phyloP scores from a whole-genome alignment of 1,140 invertebrate species.

The Parasteatoda tepidariorum region DNA sequence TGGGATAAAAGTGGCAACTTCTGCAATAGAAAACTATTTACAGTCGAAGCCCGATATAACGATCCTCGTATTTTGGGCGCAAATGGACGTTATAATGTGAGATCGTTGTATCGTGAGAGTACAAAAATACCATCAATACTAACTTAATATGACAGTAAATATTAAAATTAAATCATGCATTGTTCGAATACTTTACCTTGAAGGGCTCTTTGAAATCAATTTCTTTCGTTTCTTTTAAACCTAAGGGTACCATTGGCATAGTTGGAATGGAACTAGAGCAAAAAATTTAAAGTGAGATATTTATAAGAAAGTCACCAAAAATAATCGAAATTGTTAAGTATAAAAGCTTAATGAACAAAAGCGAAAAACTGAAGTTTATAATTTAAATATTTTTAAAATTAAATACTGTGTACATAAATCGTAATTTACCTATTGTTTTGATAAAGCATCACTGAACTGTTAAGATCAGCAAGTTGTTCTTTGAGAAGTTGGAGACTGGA shows the following conservation, averaged over 20 bases:
- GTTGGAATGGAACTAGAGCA: conserved; percentile 75
- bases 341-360: not conserved
- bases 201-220: conserved; percentile 80
- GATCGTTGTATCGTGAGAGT: no score
- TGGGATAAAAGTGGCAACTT: no score
- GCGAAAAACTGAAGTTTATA: not conserved
- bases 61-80: no score
- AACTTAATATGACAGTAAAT: not conserved
- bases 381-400: not conserved
- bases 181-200: conserved; percentile 67
- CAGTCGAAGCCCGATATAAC: no score
- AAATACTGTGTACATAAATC: not conserved
- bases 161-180: not conserved
- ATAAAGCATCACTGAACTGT: conserved; percentile 94
- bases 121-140: no score
- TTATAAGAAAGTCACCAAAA: no score
- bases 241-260: conserved; percentile 96
- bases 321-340: not conserved
- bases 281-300: no score
- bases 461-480: conserved; percentile 93
- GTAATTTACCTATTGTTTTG: conserved; percentile 85
- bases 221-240: conserved; percentile 96
- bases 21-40: no score
- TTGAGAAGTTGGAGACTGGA: conserved; percentile 95
- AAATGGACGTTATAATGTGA: no score